Evolutionary conservation across 2,888 invertebrate genomes (phyloP), one percentile per base, ranked within the genome.

Genomic region (Eupithecia pulchellata): DNA sequence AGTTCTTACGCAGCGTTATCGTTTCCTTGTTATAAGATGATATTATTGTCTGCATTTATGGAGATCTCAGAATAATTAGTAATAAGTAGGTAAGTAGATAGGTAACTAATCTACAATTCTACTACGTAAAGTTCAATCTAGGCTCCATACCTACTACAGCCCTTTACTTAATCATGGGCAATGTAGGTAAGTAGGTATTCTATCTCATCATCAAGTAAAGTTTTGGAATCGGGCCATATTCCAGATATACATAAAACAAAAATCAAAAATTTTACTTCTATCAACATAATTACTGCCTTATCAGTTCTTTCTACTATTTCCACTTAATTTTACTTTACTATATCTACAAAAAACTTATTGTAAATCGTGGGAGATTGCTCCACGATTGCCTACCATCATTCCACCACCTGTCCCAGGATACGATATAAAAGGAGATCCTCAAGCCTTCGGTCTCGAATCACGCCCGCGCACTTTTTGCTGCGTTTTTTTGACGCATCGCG

Each of bases 361-460:
- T 63, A 32, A 29, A 36, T 57, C 57, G 68, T 69, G 68, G 64
- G 68, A 69, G 42, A 27, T n/a, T 30, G 62, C 29, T 36, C 17
- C 36, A 32, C 32, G 39, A 64, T 42, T 64, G 32, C 42, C 32
- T 64, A n/a, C 17, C 55, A 52, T 32, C 30, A 47, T 32, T 62
- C 34, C 47, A 64, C 68, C 68, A 69, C 64, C 68, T 69, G 68
- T 69, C 61, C 61, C 30, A 32, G 30, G 61, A 30, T 5, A 60
- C 34, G 5, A 36, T 30, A 47, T 47, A 20, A 9, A 13, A 34
- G 14, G 27, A 52, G 25, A 4, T 27, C 20, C 36, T n/a, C 39
- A 8, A n/a, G 36, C 47, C 58, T 8, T 52, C 25, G 25, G n/a
- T 42, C 25, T 68, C 29, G 14, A 32, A 69, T 64, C 65, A 65